phyloP scores from a whole-genome alignment of 2,888 invertebrate species.

The Troides oblongomaculatus region DNA sequence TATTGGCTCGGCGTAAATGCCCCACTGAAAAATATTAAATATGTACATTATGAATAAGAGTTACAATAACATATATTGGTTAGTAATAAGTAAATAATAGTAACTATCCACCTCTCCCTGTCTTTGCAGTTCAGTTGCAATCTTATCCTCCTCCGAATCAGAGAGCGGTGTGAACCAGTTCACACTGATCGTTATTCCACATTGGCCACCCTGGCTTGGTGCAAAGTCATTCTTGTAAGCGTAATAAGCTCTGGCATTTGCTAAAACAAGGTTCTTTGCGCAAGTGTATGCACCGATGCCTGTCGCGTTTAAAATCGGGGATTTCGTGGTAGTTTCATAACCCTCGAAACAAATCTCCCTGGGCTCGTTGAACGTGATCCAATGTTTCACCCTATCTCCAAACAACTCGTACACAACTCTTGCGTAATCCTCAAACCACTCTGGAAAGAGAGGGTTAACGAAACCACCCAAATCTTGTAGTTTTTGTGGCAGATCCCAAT shows the following conservation, averaged over 20 bases:
- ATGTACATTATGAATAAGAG: too few species aligned
- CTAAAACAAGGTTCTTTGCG: conserved; percentile 68
- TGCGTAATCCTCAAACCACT: conserved; percentile 75
- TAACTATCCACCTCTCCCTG: conserved; percentile 40
- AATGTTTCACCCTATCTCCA: conserved; percentile 74
- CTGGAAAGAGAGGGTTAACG: conserved; percentile 57
- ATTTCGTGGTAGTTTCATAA: conserved; percentile 58
- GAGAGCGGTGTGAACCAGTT: conserved; percentile 51
- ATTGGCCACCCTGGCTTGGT: conserved; percentile 43
- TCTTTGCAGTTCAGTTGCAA: conserved; percentile 49
- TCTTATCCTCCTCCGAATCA: conserved; percentile 50
- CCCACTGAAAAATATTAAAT: conserved; percentile 48
- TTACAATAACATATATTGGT: conserved; percentile 35
- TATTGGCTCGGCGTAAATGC: conserved; percentile 72
- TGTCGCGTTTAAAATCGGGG: conserved; percentile 57
- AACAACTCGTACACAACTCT: conserved; percentile 61
- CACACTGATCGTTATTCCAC: conserved; percentile 46
- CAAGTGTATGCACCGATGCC: conserved; percentile 74
- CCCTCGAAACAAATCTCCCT: conserved; percentile 60
- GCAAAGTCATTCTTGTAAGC: conserved; percentile 61
- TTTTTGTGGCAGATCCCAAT: conserved; percentile 77
- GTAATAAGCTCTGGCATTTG: conserved; percentile 75
- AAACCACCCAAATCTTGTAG: conserved; percentile 79
- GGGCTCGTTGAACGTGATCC: conserved; percentile 82
- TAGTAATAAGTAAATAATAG: too few species aligned